A percentile compares a stretch with the other conserved stretches of the same genome.
These are phyloP conservation scores for Coelopa pilipes DNA, from an alignment of 2,888 invertebrate genomes.

Conservation along the genomic window DNA sequence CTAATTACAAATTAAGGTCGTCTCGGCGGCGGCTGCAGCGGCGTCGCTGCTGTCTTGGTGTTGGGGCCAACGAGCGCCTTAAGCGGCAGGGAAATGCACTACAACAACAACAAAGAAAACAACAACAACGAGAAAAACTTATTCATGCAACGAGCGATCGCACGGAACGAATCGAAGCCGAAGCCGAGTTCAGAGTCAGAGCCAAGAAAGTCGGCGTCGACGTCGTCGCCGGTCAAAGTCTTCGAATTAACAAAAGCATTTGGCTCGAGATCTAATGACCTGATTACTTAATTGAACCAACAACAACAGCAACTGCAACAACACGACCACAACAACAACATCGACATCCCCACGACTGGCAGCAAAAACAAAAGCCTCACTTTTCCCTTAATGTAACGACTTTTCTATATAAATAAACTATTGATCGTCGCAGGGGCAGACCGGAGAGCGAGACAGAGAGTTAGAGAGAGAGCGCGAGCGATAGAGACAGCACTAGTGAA, in stretches of 20 bases:
- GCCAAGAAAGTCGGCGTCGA: neutral
- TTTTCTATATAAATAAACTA: slow-evolving; percentile 36
- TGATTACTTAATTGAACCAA: slow-evolving; percentile 56
- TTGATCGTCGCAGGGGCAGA: neutral
- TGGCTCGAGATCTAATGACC: slow-evolving; percentile 56
- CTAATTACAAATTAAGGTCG: too few relatives aligned
- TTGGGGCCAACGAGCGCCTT: too few relatives aligned
- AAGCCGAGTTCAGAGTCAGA: too few relatives aligned
- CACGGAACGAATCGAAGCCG: too few relatives aligned
- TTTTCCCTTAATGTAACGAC: slow-evolving; percentile 24
- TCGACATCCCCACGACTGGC: slow-evolving; percentile 16
- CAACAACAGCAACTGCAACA: slow-evolving; percentile 40
- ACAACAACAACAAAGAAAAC: too few relatives aligned
- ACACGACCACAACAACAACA: slow-evolving; percentile 29
- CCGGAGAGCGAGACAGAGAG: too few relatives aligned
- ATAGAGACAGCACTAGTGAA: slow-evolving; percentile 23
- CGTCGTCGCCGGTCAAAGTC: neutral
- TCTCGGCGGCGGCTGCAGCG: too few relatives aligned
- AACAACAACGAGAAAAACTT: too few relatives aligned
- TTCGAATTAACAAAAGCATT: slow-evolving; percentile 48
- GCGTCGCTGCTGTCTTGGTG: too few relatives aligned
- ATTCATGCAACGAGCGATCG: too few relatives aligned
- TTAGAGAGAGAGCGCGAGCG: neutral
- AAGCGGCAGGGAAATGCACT: too few relatives aligned
- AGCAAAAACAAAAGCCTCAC: slow-evolving; percentile 15